phyloP scores from a whole-genome alignment of 64 coral and sea anemone genomes.

The Actinia equina region DNA sequence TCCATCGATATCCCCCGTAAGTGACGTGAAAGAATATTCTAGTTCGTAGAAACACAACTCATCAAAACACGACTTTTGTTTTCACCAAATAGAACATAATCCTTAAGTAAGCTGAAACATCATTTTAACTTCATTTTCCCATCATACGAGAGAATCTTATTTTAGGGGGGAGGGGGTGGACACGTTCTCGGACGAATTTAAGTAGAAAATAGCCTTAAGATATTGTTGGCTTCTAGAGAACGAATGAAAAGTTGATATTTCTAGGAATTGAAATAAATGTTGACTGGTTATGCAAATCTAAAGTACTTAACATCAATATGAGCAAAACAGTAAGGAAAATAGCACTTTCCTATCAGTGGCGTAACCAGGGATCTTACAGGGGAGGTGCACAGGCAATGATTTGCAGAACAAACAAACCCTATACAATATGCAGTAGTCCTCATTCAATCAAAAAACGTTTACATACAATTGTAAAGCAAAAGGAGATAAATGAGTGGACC shows the following conservation, averaged over 20 bases:
- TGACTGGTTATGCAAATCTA: background rate
- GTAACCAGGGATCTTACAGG: no score
- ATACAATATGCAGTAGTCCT: no score
- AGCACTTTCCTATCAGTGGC: no score
- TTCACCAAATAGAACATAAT: background rate
- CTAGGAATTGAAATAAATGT: background rate
- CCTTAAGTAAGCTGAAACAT: background rate
- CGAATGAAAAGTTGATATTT: background rate
- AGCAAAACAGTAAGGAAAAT: no score
- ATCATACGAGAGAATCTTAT: background rate
- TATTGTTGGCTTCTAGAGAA: background rate
- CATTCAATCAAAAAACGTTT: no score
- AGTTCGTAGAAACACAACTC: background rate
- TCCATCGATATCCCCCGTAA: background rate
- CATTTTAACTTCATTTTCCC: no score
- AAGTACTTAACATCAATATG: background rate
- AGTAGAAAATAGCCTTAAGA: no score
- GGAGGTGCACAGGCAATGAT: no score
- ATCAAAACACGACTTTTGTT: background rate
- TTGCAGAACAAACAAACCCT: no score
- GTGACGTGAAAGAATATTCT: background rate
- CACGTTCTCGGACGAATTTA: background rate
- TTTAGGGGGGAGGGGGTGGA: background rate
- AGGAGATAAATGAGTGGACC: no score
- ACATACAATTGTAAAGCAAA: no score